Base-by-base conservation (phyloP, 1,140 invertebrate genomes). In the Bombus terrestris region DNA sequence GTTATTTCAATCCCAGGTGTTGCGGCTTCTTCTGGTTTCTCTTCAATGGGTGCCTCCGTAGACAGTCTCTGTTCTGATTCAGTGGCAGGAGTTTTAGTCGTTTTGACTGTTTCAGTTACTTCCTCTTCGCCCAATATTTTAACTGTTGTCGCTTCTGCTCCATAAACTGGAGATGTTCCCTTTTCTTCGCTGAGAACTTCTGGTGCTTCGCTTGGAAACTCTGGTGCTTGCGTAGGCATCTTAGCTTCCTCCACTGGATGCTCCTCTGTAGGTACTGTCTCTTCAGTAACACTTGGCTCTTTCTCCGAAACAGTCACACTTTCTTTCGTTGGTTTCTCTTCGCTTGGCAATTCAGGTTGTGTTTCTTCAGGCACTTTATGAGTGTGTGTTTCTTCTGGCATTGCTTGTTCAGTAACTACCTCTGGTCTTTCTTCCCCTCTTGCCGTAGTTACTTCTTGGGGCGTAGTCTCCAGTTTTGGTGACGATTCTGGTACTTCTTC, bases 341-440 rank as follows among this genome's bases (percentile, higher is more conserved):
- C 64, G 9, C 39, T 59, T 3, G 59, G 69, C 28, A 68, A 2
- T 32, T 89, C 89, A 10, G 81, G 25, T 59, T 73, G 69, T 28
- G 83, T 15, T 32, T 81, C 80, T 28, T 59, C 74, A 43, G 86
- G 94, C 57, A 93, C 83, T 82, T 94, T 94, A 64, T 96, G 96
- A 4, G 83, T 88, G 95, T 95, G 88, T 96, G 96, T 92, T 77
- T 84, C 68, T 76, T 89, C 87, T 28, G 77, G 74, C 2, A 79
- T 22, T 41, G 59, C 71, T 75, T 81, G 66, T 77, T 89, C 74
- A 57, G 85, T 92, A 37, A 69, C 71, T 71, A 78, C 47, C 18
- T 41, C 53, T 32, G 71, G 41, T 78, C 72, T 83, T 53, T 82
- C 13, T 74, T 71, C 57, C 22, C 85, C 72, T 81, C 66, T 75